phyloP scores from a whole-genome alignment of 2,113 vertebrate species.

The Phalacrocorax carbo region DNA sequence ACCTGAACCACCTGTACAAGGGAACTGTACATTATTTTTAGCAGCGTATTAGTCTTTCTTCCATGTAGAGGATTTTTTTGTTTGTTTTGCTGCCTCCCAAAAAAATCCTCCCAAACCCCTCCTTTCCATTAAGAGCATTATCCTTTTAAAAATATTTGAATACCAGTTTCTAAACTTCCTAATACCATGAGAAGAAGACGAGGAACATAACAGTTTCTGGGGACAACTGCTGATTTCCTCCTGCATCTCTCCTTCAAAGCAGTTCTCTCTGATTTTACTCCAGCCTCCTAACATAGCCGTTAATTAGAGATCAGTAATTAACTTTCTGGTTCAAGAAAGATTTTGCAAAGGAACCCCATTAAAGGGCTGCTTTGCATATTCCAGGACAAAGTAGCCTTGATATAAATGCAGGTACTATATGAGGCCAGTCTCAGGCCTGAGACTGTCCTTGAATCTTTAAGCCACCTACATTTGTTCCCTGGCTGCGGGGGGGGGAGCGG shows the following conservation, averaged over 20 bases:
- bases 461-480: accelerated
- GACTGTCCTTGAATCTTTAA: background rate
- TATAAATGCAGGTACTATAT: background rate
- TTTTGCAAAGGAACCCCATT: conserved; percentile 68
- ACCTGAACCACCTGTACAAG: background rate
- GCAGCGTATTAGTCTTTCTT: background rate
- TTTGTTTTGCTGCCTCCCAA: background rate
- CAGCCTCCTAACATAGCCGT: conserved; percentile 61
- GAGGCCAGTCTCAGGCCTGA: background rate
- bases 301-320: conserved; percentile 76
- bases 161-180: background rate
- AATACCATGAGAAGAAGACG: background rate
- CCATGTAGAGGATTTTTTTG: background rate
- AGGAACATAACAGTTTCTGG: background rate
- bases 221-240: background rate
- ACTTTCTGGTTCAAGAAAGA: conserved; percentile 72
- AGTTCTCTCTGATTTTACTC: conserved; percentile 1
- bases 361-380: conserved; percentile 60
- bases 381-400: conserved; percentile 22
- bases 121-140: background rate
- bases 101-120: background rate
- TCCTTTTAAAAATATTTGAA: background rate
- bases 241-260: conserved; percentile 23
- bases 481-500: background rate
- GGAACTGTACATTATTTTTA: background rate